Evolutionary conservation across 1,140 invertebrate species (phyloP), one percentile per base, ranked within the genome.

Genomic region (Drosophila ananassae): DNA sequence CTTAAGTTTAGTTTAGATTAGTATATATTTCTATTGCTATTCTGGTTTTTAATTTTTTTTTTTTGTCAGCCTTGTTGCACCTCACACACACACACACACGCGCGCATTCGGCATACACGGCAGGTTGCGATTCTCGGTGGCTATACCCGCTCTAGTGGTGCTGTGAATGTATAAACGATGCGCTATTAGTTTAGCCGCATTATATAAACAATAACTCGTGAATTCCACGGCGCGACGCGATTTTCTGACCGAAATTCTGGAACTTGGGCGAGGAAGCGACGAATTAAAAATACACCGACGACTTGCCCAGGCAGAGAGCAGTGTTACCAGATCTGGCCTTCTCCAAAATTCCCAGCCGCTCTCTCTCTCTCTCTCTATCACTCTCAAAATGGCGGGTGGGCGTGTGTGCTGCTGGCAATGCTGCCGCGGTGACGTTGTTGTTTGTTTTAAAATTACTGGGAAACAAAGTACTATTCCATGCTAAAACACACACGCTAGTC

Each of bases 211-310:
- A 82, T 82, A 82, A 87, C 52, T 81, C 62, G 74, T 68, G 71
- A 62, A 73, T 78, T 64, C 62, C 54, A 68, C 59, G 71, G 51
- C 58, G 69, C 74, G 58, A 66, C 55, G 72, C 71, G 53, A 37
- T 69, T 69, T 71, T 71, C 60, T 68, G 73, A 66, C 75, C 60
- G 60, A 66, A 64, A 66, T 58, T 67, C 9, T 21, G 44, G 44
- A 64, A 64, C 62, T 60, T 47, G 71, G 51, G 76, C 63, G 73
- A 76, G 73, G 66, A 79, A 77, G 21, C n/a, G 76, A 59, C 76
- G 82, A 37, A 89, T 82, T 87, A 87, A 82, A 87, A 89, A 87
- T 87, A 87, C 75, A 87, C 82, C 79, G 83, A 48, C 67, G 66
- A 76, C 73, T 71, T 63, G 67, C 67, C 77, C 77, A 84, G 77